Evolutionary conservation across 2,797 vertebrate species (phyloP), one percentile per base, ranked within the genome.

Genomic region (Esox masquinongy): DNA sequence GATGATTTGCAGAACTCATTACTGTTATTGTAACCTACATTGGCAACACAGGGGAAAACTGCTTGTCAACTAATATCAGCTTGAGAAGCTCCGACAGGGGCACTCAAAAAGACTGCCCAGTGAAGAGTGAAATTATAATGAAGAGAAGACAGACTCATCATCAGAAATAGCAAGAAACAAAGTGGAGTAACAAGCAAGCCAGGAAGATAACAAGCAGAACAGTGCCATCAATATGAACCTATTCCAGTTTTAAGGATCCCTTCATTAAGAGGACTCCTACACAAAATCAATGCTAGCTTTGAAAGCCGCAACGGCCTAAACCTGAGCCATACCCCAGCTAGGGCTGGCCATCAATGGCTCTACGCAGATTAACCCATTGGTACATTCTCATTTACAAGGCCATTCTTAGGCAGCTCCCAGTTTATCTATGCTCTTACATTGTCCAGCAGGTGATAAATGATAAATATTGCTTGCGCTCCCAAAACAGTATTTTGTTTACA

Each of bases 41-140:
- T 70, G 72, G 66, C n/a, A 81, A 70, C 53, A 73, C 77, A 82
- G 56, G 24, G 4, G 1, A 64, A 77, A 83, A 72, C 29, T 31
- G 64, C 77, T 73, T 50, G 63, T 87, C 73, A 50, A 51, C 53
- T 64, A 50, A 47, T 61, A 74, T 68, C 19, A 68, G 78, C 67
- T 24, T 77, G 71, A 76, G 70, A 43, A 68, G 78, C 17, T 74
- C 50, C 59, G 71, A 77, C 70, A 63, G 68, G 26, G 3, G 68
- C 70, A 69, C 50, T 71, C 26, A 26, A 72, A 61, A 36, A 47
- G 12, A 34, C 64, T 77, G 87, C 74, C 87, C 82, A 83, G 78
- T 81, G 84, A 88, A 77, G 77, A 76, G 82, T 75, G 77, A 87
- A 79, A 82, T 83, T 78, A 84, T 85, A 85, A 87, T 85, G 80